phyloP scores from a whole-genome alignment of 2,113 vertebrate species.

The Oryctolagus cuniculus region mOryCun1.1 NC_091450.1:38407001-38407500 shows the following conservation, averaged over 20 bases:
- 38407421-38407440: constrained; percentile 2
- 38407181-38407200: background rate
- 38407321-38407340: background rate
- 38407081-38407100: rapidly evolving
- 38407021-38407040: background rate
- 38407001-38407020: background rate
- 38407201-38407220: background rate
- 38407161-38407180: background rate
- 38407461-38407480: background rate
- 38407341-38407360: background rate
- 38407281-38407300: background rate
- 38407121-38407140: background rate
- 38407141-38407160: constrained; percentile 9
- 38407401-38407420: background rate
- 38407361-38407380: background rate
- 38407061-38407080: background rate
- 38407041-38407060: background rate
- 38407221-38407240: background rate
- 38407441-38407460: constrained; percentile 33
- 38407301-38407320: background rate
- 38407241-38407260: background rate
- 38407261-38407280: background rate
- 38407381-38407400: background rate
- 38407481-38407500: background rate
- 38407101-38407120: background rate